A percentile compares a stretch with the other conserved stretches of the same genome.
These are phyloP conservation scores for Apostichopus japonicus DNA, from an alignment of 35 echinoderm and acorn worm species.

Conservation along the genomic window DNA sequence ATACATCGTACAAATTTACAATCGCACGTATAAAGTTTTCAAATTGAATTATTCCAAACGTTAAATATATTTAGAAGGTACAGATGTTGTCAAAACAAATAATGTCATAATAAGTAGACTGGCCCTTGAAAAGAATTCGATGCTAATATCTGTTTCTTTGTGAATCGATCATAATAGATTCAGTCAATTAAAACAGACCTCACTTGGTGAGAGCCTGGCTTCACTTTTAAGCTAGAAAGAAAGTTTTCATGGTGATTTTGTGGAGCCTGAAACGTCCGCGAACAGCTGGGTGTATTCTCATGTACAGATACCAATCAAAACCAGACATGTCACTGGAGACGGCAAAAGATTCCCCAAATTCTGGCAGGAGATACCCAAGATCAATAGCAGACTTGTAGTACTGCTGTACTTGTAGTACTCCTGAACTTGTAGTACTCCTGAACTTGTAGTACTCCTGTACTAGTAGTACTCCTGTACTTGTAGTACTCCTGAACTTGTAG, in stretches of 20 bases:
- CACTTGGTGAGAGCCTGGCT: not conserved
- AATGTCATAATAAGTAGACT: not conserved
- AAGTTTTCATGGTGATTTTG: not conserved
- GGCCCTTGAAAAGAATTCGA: not conserved
- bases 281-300: not conserved
- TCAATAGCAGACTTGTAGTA: no score
- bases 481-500: no score
- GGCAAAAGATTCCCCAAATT: not conserved
- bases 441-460: no score
- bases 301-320: not conserved
- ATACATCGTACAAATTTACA: no score
- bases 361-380: no score
- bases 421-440: no score
- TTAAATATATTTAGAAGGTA: no score
- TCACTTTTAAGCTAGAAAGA: not conserved
- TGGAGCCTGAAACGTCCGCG: not conserved
- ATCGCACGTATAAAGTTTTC: no score
- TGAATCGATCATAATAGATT: not conserved
- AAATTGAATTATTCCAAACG: no score
- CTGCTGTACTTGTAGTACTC: no score
- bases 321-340: not conserved
- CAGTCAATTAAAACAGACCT: not conserved
- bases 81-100: no score
- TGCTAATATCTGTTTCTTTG: not conserved
- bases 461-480: no score